Percentiles rank a stretch among this genome's conserved stretches.
phyloP scores from a whole-genome alignment of 1,140 invertebrate genomes.

The Trichonephila inaurata region DNA sequence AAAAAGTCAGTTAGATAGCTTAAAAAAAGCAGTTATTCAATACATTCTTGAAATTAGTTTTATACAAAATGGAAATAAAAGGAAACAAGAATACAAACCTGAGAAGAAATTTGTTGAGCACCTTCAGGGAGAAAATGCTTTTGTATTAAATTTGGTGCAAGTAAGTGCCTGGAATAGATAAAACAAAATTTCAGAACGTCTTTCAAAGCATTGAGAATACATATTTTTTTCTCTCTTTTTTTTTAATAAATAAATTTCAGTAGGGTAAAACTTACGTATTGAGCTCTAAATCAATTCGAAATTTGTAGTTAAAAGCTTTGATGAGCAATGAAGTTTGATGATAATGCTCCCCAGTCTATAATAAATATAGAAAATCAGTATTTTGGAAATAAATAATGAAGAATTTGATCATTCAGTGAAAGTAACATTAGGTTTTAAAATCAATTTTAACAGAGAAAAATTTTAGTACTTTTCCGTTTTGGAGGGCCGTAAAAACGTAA shows the following conservation, averaged over 20 bases:
- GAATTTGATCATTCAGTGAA: no score
- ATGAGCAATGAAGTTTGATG: slow-evolving; percentile 96
- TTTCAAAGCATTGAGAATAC: not conserved
- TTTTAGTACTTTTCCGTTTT: no score
- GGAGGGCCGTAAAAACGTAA: no score
- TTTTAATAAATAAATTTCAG: no score
- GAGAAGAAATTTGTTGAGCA: slow-evolving; percentile 86
- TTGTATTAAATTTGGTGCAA: slow-evolving; percentile 88
- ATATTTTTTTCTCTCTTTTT: no score
- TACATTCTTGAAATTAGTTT: not conserved
- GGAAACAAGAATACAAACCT: slow-evolving; percentile 78
- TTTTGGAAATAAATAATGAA: no score
- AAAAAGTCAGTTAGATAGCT: no score
- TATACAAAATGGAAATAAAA: slow-evolving; percentile 33
- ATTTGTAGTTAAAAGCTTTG: slow-evolving; percentile 97
- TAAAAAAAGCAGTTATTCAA: no score
- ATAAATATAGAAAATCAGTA: not conserved
- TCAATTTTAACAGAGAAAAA: no score
- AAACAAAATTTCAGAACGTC: not conserved
- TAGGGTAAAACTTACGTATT: slow-evolving; percentile 91
- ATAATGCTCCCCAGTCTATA: slow-evolving; percentile 94
- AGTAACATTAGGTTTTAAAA: no score
- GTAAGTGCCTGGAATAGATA: slow-evolving; percentile 75
- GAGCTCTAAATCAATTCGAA: slow-evolving; percentile 95
- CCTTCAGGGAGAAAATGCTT: slow-evolving; percentile 88